Percentiles rank a stretch among this genome's conserved stretches.
Conservation (phyloP, 2,113 vertebrate genomes). For the Eptatretus burgeri region DNA sequence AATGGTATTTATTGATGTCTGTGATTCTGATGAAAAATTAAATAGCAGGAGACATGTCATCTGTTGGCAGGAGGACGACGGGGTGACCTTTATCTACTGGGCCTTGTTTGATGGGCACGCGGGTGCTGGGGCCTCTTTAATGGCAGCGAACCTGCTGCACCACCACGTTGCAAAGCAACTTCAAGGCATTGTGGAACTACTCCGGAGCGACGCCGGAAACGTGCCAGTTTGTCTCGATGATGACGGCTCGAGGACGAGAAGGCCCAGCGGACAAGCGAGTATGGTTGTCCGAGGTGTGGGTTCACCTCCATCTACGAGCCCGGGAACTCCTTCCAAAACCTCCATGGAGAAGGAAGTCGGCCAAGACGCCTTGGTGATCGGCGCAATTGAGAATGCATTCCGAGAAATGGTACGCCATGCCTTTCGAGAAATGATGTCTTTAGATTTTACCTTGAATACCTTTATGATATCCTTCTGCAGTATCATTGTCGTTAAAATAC, state of each 20-base stretch:
- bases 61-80: slow-evolving; percentile 25
- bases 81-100: slow-evolving; percentile 64
- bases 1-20: too few species aligned
- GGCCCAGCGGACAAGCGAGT: slow-evolving; percentile 42
- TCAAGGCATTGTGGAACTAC: slow-evolving; percentile 42
- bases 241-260: slow-evolving; percentile 41
- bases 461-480: too few species aligned
- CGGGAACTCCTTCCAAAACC: slow-evolving; percentile 43
- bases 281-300: slow-evolving; percentile 29
- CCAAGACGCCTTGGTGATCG: slow-evolving; percentile 63
- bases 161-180: slow-evolving; percentile 56
- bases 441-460: too few species aligned
- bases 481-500: too few species aligned
- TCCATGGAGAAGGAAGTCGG: slow-evolving; percentile 82
- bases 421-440: too few species aligned
- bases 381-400: slow-evolving; percentile 82
- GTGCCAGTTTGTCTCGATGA: slow-evolving; percentile 58
- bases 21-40: too few species aligned
- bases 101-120: slow-evolving; percentile 79
- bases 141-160: slow-evolving; percentile 53
- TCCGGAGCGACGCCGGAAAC: slow-evolving; percentile 27
- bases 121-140: slow-evolving; percentile 52
- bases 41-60: too few species aligned
- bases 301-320: slow-evolving; percentile 41
- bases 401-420: slow-evolving; percentile 94